Evolutionary conservation across 2,888 invertebrate species (phyloP).

Genomic region (Acrobasis repandana): DNA sequence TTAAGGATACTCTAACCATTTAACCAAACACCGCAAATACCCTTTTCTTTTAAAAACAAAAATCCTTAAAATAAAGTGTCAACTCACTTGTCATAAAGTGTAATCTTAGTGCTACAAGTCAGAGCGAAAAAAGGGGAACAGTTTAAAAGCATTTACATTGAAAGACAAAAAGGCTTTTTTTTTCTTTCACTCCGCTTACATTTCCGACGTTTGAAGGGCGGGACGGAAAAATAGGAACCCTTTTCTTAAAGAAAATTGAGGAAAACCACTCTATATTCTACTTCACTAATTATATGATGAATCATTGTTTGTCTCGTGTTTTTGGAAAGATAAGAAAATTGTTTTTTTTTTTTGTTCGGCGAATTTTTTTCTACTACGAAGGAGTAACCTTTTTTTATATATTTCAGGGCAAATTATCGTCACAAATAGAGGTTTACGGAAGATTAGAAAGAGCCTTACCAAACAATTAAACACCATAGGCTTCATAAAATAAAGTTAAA

Average conservation of each 20-base stretch:
- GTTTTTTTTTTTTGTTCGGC: not conserved
- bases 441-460: no score
- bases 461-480: no score
- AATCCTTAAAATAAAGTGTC: slow-evolving; percentile 13
- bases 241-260: slow-evolving; percentile 15
- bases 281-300: slow-evolving; percentile 10
- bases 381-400: no score
- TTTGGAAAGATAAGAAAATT: not conserved
- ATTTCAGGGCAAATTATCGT: no score
- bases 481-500: no score
- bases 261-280: slow-evolving; percentile 15
- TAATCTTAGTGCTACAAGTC: slow-evolving; percentile 19
- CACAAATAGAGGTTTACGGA: no score
- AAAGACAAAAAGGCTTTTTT: slow-evolving; percentile 12
- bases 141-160: slow-evolving; percentile 16
- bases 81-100: slow-evolving; percentile 11
- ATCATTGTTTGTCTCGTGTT: slow-evolving; percentile 5
- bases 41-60: not conserved
- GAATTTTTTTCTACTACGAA: no score
- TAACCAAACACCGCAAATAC: not conserved
- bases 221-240: slow-evolving; percentile 5
- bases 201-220: slow-evolving; percentile 18
- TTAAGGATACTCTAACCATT: not conserved
- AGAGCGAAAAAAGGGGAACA: slow-evolving; percentile 11
- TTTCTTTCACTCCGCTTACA: slow-evolving; percentile 8